phyloP scores from a whole-genome alignment of 2,113 vertebrate species.

The Halichoeres trimaculatus region DNA sequence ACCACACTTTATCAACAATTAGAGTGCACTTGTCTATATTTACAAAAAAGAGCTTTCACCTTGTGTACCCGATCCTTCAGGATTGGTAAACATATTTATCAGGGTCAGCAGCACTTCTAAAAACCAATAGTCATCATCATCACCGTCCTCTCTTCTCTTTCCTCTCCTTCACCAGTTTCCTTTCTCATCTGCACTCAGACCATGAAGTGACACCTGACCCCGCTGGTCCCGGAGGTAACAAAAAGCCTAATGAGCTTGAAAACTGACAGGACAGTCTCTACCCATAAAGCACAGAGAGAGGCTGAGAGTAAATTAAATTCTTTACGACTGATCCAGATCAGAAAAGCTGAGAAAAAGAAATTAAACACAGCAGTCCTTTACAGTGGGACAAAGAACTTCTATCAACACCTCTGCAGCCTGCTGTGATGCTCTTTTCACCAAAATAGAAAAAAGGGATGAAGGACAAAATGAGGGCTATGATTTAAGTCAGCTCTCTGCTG shows the following conservation, averaged over 20 bases:
- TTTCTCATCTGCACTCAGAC: conserved; percentile 29
- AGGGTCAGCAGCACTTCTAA: too few species aligned
- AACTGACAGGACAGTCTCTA: conserved; percentile 43
- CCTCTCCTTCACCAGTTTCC: conserved; percentile 29
- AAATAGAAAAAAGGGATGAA: neutral
- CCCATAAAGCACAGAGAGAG: conserved; percentile 8
- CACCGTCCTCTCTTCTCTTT: conserved; percentile 13
- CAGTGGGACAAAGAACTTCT: neutral
- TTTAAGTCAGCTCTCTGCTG: neutral
- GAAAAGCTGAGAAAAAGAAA: conserved; percentile 29
- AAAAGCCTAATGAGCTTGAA: conserved; percentile 57
- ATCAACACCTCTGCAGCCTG: conserved; percentile 18
- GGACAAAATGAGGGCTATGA: neutral
- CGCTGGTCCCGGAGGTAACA: conserved; percentile 32
- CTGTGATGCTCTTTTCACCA: conserved; percentile 9
- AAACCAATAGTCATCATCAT: conserved; percentile 20
- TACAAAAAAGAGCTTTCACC: too few species aligned
- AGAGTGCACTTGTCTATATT: too few species aligned
- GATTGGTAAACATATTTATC: too few species aligned
- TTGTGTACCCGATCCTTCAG: too few species aligned
- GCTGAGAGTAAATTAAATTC: conserved; percentile 18
- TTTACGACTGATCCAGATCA: conserved; percentile 20
- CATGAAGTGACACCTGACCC: conserved; percentile 49
- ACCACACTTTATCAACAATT: too few species aligned
- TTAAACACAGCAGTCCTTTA: conserved; percentile 1